Evolutionary conservation across 2,797 vertebrate genomes (phyloP).

Genomic region (Sebastes nivosus): DNA sequence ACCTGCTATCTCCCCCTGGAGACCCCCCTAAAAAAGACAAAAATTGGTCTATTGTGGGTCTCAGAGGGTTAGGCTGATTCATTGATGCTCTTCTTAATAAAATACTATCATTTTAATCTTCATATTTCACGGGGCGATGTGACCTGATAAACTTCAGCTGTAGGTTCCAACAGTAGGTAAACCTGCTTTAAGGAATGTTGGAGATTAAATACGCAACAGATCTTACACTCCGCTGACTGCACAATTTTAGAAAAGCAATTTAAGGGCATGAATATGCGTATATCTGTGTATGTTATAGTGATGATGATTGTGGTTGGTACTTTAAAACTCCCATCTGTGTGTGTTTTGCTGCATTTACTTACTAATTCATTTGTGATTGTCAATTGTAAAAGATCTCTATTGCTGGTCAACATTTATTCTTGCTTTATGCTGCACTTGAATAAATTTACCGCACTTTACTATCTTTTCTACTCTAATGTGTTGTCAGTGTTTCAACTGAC

Average conservation of each 20-base stretch:
- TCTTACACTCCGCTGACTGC: neutral
- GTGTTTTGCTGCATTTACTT: neutral
- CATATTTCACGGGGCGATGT: neutral
- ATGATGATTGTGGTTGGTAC: neutral
- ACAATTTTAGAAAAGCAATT: neutral
- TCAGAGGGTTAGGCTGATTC: neutral
- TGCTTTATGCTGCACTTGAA: neutral
- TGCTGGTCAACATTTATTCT: neutral
- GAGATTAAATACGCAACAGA: neutral
- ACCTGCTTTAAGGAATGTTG: neutral
- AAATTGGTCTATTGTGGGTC: no score
- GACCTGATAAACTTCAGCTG: neutral
- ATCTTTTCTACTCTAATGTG: neutral
- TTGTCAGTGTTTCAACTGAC: neutral
- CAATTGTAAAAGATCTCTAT: neutral
- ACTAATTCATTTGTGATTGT: neutral
- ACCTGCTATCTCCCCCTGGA: no score
- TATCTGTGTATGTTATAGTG: neutral
- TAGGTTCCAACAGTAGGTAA: neutral
- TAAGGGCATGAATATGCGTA: neutral
- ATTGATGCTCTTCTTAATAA: neutral
- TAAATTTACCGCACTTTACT: neutral
- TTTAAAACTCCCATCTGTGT: neutral
- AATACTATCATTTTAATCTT: neutral
- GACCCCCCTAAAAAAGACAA: no score